phyloP scores from a whole-genome alignment of 2,888 invertebrate species.

The Siphlonurus alternatus region DNA sequence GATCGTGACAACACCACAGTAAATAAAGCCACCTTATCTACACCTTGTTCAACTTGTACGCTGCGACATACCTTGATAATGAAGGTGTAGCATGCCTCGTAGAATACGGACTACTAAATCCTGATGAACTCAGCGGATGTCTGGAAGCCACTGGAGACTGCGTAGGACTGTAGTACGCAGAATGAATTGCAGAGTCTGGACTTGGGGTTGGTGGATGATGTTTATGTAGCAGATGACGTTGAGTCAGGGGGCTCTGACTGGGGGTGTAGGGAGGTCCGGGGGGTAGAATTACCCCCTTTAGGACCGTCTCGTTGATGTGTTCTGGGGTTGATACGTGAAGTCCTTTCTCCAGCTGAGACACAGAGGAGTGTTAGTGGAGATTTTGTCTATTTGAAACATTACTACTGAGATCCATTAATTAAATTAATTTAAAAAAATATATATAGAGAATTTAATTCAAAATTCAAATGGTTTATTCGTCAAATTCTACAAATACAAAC shows the following conservation, averaged over 20 bases:
- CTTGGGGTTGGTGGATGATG: constrained; percentile 44
- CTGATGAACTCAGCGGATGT: constrained; percentile 33
- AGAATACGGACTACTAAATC: constrained; percentile 17
- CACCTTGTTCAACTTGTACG: no score
- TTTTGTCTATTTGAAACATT: no score
- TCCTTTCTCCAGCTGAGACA: constrained; percentile 1
- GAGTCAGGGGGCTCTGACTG: constrained; percentile 4
- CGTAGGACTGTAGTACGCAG: constrained; percentile 74
- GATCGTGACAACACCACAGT: no score
- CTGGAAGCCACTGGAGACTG: constrained; percentile 74
- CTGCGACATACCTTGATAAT: constrained; percentile 1
- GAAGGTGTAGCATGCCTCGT: constrained; percentile 9
- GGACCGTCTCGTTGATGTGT: neutral
- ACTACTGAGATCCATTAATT: no score
- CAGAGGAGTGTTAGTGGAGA: no score
- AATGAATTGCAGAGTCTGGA: constrained; percentile 78
- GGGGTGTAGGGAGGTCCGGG: constrained; percentile 1
- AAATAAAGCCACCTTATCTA: no score
- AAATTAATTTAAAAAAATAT: no score
- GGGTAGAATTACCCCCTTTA: neutral
- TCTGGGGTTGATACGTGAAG: neutral
- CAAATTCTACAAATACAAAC: no score
- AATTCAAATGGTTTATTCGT: no score
- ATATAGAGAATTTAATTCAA: no score
- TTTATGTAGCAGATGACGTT: constrained; percentile 23